Conservation (phyloP, 2,113 vertebrate species). For the Laterallus jamaicensis region DNA sequence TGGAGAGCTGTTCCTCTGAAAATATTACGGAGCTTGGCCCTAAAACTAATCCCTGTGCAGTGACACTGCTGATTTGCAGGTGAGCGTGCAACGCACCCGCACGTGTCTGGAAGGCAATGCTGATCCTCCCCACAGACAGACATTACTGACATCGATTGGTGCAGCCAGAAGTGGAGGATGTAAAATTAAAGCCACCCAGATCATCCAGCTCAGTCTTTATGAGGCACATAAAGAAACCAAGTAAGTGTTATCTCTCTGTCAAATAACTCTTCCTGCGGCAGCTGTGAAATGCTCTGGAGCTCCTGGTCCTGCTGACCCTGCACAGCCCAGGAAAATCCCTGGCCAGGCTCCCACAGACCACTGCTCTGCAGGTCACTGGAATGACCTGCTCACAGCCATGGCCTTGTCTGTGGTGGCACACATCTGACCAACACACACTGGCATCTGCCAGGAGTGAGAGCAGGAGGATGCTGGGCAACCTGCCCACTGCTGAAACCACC, state of each 20-base stretch:
- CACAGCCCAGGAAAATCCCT: accelerated
- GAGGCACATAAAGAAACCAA: neutral
- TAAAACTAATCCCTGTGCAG: neutral
- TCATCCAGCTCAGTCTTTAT: neutral
- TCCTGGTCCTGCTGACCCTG: neutral
- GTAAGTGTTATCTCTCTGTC: neutral
- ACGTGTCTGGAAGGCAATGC: neutral
- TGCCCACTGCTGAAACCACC: neutral
- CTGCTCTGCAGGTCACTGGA: neutral
- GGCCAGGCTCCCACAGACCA: accelerated
- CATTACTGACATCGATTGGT: neutral
- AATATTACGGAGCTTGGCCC: neutral
- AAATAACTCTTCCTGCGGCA: accelerated
- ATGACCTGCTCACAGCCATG: neutral
- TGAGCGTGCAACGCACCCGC: neutral
- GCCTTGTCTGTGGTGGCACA: neutral
- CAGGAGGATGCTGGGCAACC: neutral
- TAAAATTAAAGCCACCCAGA: neutral
- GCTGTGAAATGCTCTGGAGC: neutral
- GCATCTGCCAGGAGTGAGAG: neutral
- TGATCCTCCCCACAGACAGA: neutral
- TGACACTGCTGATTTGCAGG: neutral
- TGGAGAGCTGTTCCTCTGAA: neutral
- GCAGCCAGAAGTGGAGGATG: neutral
- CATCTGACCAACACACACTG: neutral